Percentiles rank a stretch among this genome's conserved stretches.
Conservation (phyloP, 2,888 invertebrate species). For the Rhamphomyia laevipes region DNA sequence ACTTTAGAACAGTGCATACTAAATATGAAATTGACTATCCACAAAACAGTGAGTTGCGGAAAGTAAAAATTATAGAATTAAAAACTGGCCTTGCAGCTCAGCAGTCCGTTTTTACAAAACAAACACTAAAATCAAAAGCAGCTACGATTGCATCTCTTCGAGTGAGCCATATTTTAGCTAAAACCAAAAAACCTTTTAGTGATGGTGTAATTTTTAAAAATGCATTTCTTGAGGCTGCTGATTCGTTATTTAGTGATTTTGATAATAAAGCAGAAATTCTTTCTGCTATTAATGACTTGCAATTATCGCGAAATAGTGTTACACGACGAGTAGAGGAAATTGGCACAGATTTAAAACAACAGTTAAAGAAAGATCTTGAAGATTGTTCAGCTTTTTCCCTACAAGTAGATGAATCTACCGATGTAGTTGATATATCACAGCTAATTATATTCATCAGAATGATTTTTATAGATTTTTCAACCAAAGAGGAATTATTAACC, state of each 20-base stretch:
- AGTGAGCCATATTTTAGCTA: conserved; percentile 11
- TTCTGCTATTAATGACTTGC: background rate
- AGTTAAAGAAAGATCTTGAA: background rate
- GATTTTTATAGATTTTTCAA: conserved; percentile 15
- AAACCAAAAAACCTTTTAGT: too few species aligned
- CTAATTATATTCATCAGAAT: conserved; percentile 15
- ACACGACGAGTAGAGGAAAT: background rate
- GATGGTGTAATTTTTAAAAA: conserved; percentile 16
- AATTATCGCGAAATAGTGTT: background rate
- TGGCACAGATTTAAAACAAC: background rate
- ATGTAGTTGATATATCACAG: conserved; percentile 16
- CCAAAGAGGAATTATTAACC: conserved; percentile 16
- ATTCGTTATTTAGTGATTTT: background rate
- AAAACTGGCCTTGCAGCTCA: too few species aligned
- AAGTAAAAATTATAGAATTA: too few species aligned
- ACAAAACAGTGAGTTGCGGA: too few species aligned
- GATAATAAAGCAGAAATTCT: too few species aligned
- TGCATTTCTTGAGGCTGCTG: conserved; percentile 7
- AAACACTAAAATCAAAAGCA: too few species aligned
- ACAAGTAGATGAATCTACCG: conserved; percentile 18
- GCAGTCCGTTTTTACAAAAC: too few species aligned
- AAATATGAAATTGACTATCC: too few species aligned
- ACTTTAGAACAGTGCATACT: too few species aligned
- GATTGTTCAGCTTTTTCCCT: conserved; percentile 3
- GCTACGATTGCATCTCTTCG: conserved; percentile 9